phyloP scores from a whole-genome alignment of 2,888 invertebrate genomes.

The Chirona hameri region DNA sequence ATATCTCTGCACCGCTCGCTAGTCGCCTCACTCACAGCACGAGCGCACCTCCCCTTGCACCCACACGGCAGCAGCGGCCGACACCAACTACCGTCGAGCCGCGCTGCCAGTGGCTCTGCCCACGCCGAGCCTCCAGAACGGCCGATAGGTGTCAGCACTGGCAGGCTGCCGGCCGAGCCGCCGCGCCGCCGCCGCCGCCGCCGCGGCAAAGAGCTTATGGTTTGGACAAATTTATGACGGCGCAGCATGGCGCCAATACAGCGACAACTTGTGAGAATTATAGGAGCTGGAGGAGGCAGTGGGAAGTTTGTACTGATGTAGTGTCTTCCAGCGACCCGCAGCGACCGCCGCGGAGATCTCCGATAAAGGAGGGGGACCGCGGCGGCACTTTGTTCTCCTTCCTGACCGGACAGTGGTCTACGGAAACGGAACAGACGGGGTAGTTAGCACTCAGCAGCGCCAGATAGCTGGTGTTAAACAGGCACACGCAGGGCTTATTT shows the following conservation, averaged over 20 bases:
- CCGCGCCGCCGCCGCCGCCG: background rate
- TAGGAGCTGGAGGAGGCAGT: background rate
- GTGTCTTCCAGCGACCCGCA: background rate
- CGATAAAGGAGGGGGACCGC: too few species aligned
- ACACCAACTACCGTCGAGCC: background rate
- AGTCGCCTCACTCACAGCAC: background rate
- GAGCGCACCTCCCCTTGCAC: background rate
- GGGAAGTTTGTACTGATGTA: background rate
- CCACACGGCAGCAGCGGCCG: background rate
- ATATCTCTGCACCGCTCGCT: background rate
- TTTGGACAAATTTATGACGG: background rate
- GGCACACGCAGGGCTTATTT: too few species aligned
- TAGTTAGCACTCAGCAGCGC: too few species aligned
- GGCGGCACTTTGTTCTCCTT: too few species aligned
- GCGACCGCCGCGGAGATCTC: too few species aligned
- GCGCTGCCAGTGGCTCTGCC: too few species aligned
- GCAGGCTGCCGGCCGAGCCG: background rate
- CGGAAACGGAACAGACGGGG: too few species aligned
- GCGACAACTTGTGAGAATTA: slow-evolving; percentile 27
- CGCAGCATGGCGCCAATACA: slow-evolving; percentile 13
- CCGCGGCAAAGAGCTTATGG: background rate
- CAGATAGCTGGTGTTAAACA: too few species aligned
- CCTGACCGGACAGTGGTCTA: too few species aligned
- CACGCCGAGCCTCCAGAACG: too few species aligned
- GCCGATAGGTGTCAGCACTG: background rate